phyloP scores from a whole-genome alignment of 2,797 vertebrate species.

The Botia kubotai region DNA sequence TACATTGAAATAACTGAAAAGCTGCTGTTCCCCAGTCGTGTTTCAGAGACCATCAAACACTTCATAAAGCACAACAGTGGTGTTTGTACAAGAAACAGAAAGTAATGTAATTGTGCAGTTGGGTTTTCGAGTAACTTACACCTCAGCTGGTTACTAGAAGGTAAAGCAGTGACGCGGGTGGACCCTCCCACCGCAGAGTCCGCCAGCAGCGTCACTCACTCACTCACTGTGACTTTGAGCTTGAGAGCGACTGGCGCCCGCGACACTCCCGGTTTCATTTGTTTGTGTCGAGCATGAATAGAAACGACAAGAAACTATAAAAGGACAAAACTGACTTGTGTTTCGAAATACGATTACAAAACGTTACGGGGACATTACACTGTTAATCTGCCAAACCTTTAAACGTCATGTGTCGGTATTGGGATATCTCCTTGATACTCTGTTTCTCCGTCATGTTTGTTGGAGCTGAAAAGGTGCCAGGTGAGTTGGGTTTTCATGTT shows the following conservation, averaged over 20 bases:
- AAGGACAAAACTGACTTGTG: background rate
- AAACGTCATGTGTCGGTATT: constrained; percentile 12
- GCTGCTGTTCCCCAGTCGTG: constrained; percentile 28
- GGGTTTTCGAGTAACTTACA: no score
- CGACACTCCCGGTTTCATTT: background rate
- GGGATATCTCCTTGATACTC: background rate
- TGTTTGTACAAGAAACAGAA: no score
- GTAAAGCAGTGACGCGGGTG: no score
- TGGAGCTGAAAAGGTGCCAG: background rate
- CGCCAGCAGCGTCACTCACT: background rate
- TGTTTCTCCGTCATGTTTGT: background rate
- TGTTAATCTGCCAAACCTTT: background rate
- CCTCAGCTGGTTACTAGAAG: no score
- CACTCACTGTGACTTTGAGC: background rate
- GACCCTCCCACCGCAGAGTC: background rate
- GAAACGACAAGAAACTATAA: background rate
- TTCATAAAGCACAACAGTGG: background rate
- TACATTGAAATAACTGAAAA: background rate
- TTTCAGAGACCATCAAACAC: constrained; percentile 1
- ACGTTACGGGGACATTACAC: background rate
- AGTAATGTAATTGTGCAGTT: no score
- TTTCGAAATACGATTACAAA: background rate
- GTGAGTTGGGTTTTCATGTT: constrained; percentile 2
- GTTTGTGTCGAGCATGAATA: background rate
- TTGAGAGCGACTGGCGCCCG: background rate